Conservation (phyloP, 2,888 invertebrate species). For the Lasioglossum villosulum region DNA sequence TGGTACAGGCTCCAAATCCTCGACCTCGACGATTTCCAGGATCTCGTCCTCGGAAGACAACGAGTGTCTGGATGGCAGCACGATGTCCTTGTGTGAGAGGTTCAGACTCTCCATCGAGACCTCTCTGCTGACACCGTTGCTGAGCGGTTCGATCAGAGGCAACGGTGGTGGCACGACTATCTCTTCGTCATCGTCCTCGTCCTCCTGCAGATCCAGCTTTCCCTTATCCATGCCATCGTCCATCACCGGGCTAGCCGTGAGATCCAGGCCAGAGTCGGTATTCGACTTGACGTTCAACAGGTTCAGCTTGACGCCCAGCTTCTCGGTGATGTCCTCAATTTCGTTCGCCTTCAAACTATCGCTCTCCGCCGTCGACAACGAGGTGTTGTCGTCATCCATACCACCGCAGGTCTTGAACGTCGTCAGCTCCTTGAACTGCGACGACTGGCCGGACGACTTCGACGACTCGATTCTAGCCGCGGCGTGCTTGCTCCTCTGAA, state of each 20-base stretch:
- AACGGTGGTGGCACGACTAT: slow-evolving; percentile 93
- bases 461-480: slow-evolving; percentile 84
- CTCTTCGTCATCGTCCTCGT: slow-evolving; percentile 89
- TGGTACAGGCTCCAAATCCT: slow-evolving; percentile 93
- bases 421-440: slow-evolving; percentile 86
- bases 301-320: slow-evolving; percentile 80
- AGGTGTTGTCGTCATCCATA: slow-evolving; percentile 85
- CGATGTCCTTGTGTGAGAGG: slow-evolving; percentile 90
- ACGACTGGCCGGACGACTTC: slow-evolving; percentile 84
- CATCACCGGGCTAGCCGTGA: slow-evolving; percentile 80
- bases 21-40: slow-evolving; percentile 92
- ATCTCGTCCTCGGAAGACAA: slow-evolving; percentile 90
- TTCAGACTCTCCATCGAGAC: slow-evolving; percentile 94
- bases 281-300: slow-evolving; percentile 81
- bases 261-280: slow-evolving; percentile 81
- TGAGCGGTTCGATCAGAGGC: slow-evolving; percentile 91
- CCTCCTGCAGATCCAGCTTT: slow-evolving; percentile 78
- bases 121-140: slow-evolving; percentile 88
- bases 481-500: slow-evolving; percentile 88
- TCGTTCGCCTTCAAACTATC: slow-evolving; percentile 81
- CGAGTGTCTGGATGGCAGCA: slow-evolving; percentile 87
- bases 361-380: slow-evolving; percentile 79
- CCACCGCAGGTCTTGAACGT: slow-evolving; percentile 87
- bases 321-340: slow-evolving; percentile 82
- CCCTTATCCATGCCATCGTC: slow-evolving; percentile 78